phyloP scores from a whole-genome alignment of 2,888 invertebrate genomes.

The Amblyjoppa fuscipennis region DNA sequence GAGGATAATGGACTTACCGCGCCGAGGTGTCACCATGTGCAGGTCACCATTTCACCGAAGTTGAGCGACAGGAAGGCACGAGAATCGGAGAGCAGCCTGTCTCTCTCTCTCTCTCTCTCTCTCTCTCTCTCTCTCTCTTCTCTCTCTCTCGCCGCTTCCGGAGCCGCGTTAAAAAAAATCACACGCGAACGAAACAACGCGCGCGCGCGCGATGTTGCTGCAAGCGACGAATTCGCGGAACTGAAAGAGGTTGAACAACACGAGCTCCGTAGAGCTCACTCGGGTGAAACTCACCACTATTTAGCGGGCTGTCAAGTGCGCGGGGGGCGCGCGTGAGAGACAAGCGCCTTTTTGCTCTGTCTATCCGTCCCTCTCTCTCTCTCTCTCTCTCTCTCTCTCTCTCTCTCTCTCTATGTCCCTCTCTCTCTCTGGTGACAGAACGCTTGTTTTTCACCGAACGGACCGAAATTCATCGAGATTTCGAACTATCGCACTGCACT shows the following conservation, averaged over 20 bases:
- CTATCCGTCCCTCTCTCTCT: background rate
- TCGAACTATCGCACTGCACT: background rate
- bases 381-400: conserved; percentile 3
- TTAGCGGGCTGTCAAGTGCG: conserved; percentile 69
- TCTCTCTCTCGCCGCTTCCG: conserved; percentile 41
- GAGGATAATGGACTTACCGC: conserved; percentile 74
- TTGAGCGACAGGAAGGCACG: conserved; percentile 46
- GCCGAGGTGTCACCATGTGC: conserved; percentile 81
- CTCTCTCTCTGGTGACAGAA: conserved; percentile 72
- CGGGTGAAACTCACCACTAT: conserved; percentile 62
- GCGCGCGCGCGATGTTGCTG: conserved; percentile 7
- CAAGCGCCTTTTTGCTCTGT: conserved; percentile 46
- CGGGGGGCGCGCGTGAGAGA: conserved; percentile 49
- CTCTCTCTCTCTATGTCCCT: conserved; percentile 14
- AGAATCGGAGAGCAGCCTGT: conserved; percentile 46
- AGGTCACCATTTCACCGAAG: conserved; percentile 75
- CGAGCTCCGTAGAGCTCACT: conserved; percentile 18
- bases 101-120: conserved; percentile 37
- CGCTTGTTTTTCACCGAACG: conserved; percentile 71
- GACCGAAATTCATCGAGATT: conserved; percentile 20
- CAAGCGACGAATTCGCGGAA: conserved; percentile 27
- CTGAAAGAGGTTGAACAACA: conserved; percentile 19
- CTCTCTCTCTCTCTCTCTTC: conserved; percentile 17
- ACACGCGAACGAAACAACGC: conserved; percentile 6
- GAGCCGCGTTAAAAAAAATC: conserved; percentile 22